Base-by-base conservation (phyloP, 2,797 vertebrate species). In the Vipera latastei region DNA sequence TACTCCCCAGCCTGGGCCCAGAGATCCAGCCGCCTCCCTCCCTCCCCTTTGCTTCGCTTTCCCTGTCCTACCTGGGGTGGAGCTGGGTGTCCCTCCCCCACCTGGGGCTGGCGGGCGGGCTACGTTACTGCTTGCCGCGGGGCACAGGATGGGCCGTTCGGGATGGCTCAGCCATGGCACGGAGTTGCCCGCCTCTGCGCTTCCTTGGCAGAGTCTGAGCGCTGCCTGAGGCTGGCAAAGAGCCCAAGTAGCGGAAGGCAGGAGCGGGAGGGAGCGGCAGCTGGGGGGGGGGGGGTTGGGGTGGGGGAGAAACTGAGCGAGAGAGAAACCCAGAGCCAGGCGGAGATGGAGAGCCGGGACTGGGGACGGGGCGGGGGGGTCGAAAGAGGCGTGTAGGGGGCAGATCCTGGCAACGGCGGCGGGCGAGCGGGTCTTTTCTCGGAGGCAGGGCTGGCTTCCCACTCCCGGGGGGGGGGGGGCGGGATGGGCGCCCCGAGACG, bases 141-240 rank as follows among this genome's bases (percentile, higher is more conserved):
- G 92, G 69, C 86, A 56, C 86, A 38, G 69, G 59, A 25, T 16
- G 32, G 51, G 57, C 86, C 44, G 69, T 87, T 63, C n/a, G 69
- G 92, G 92, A 89, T 88, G 92, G 86, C 86, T 89, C 59, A 88
- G 92, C 92, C 92, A 93, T 93, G 92, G 90, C 92, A 91, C 86
- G 69, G 69, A 65, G 44, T 73, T 88, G 90, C 86, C 65, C 85
- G 85, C 86, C 69, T 93, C 90, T 38, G 69, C 87, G 65, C 60
- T 93, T 51, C 86, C 90, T 32, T n/a, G 90, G 61, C n/a, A 89
- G 28, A 57, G 61, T 93, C 86, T 91, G 90, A 93, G 92, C 90
- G 57, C 63, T 63, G 92, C 92, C 65, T 63, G 90, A 8, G 18
- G 18, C 92, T 91, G 90, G 92, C 90, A 63, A 60, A 65, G 59